Evolutionary conservation across 2,113 vertebrate species (phyloP).

Genomic region (Patagioenas fasciata): DNA sequence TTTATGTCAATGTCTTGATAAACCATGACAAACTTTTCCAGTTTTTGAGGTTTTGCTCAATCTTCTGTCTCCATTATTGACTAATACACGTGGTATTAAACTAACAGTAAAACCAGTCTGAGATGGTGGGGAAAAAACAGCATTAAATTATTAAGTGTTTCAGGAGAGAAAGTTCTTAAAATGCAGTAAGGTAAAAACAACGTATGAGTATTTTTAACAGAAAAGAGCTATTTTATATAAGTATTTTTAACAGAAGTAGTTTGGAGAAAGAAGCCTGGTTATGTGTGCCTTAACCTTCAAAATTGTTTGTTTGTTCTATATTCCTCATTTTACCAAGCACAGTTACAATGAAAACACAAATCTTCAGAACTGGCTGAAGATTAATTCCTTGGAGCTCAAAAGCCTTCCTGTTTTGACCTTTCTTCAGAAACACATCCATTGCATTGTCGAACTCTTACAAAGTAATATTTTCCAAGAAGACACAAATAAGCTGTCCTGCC

Average conservation of each 20-base stretch:
- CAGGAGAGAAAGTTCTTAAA: background rate
- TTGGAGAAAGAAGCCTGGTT: background rate
- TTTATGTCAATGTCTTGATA: background rate
- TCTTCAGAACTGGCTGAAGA: background rate
- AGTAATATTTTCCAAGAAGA: background rate
- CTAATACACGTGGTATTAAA: background rate
- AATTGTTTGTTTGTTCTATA: background rate
- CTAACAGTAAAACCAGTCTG: background rate
- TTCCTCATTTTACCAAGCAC: background rate
- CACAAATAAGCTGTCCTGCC: background rate
- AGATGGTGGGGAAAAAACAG: accelerated
- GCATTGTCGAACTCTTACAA: background rate
- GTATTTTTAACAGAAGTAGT: background rate
- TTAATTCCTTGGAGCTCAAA: background rate
- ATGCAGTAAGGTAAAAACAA: background rate
- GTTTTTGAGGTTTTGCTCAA: background rate
- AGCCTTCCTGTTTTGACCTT: background rate
- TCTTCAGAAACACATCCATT: background rate
- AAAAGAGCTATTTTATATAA: background rate
- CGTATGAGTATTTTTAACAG: background rate
- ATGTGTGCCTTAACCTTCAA: background rate
- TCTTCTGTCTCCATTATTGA: background rate
- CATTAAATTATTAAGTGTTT: background rate
- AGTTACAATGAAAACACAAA: background rate
- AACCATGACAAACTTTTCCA: background rate